These are phyloP conservation scores for Baryphthengus martii DNA, from an alignment of 2,113 vertebrate genomes.

Conservation along the genomic window DNA sequence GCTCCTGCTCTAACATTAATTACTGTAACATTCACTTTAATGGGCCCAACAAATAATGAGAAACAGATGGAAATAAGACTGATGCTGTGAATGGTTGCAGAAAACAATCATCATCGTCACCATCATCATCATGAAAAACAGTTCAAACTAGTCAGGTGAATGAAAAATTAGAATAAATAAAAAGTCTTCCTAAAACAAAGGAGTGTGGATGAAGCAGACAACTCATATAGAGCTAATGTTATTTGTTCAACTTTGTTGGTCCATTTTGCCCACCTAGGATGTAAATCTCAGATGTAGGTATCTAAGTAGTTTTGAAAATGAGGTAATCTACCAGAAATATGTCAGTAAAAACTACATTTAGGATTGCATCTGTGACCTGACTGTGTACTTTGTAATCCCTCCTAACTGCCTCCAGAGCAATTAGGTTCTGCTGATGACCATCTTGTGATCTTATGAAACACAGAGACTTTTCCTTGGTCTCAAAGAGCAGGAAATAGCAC, in stretches of 20 bases:
- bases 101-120: neutral
- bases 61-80: conserved; percentile 7
- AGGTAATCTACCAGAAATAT: neutral
- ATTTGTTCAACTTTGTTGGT: neutral
- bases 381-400: neutral
- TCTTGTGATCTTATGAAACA: neutral
- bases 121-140: neutral
- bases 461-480: neutral
- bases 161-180: neutral
- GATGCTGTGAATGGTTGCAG: neutral
- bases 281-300: neutral
- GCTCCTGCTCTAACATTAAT: neutral
- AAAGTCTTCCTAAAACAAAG: neutral
- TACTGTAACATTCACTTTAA: conserved; percentile 1
- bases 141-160: neutral
- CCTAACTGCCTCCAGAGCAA: neutral
- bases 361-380: neutral
- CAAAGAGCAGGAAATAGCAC: neutral
- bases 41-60: neutral
- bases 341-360: neutral
- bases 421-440: neutral
- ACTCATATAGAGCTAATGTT: neutral
- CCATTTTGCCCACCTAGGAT: neutral
- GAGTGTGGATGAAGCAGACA: neutral
- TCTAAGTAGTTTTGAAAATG: neutral